Evolutionary conservation across 2,797 vertebrate genomes (phyloP).

Genomic region (Anas bernieri): DNA sequence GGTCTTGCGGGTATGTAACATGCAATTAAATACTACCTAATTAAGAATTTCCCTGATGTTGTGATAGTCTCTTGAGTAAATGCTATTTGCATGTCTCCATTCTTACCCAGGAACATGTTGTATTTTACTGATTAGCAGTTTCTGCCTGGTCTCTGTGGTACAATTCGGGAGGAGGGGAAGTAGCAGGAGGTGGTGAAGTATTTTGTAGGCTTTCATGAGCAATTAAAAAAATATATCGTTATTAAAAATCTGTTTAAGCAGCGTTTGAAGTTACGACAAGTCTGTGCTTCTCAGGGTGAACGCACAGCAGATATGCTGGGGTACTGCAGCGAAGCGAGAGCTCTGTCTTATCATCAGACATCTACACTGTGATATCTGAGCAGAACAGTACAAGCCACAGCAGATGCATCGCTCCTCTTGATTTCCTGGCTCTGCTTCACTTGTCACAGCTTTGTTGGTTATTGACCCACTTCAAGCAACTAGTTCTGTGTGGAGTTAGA

Average conservation of each 20-base stretch:
- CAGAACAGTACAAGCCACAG: not conserved
- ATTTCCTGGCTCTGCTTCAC: not conserved
- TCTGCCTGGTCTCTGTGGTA: not conserved
- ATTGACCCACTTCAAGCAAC: not conserved
- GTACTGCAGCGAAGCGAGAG: not conserved
- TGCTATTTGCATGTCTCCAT: slow-evolving; percentile 24
- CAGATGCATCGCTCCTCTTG: not conserved
- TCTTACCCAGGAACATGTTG: slow-evolving; percentile 36
- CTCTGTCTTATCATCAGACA: not conserved
- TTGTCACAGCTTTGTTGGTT: not conserved
- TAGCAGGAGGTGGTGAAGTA: not conserved
- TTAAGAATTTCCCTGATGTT: slow-evolving; percentile 55
- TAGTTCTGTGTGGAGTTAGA: not conserved
- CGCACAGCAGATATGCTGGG: not conserved
- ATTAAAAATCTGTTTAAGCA: slow-evolving; percentile 1
- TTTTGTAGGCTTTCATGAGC: slow-evolving; percentile 38
- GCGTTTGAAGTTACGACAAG: not conserved
- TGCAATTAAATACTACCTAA: slow-evolving; percentile 62
- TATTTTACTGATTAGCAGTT: slow-evolving; percentile 26
- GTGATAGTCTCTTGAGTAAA: slow-evolving; percentile 44
- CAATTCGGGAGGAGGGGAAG: not conserved
- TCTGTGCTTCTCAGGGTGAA: not conserved
- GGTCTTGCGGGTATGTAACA: not conserved
- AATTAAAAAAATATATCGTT: not conserved
- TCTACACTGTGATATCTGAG: not conserved